Base-by-base conservation (phyloP, 2,797 vertebrate species). In the Neosalanx taihuensis region DNA sequence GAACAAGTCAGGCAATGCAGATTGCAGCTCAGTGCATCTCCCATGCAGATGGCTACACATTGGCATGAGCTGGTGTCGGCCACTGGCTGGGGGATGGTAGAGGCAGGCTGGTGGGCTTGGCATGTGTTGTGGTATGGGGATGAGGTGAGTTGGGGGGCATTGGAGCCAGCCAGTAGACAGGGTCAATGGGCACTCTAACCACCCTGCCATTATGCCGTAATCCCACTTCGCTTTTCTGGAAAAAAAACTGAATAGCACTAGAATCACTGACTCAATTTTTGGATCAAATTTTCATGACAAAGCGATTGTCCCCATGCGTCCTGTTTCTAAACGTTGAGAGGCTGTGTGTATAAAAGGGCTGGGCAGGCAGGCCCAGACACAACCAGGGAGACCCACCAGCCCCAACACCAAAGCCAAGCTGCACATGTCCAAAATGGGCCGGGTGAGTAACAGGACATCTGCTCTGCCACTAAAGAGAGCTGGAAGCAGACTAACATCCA, bases 211-310 rank as follows among this genome's bases (percentile, higher is more conserved):
- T 95, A 94, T 96, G 90, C 93, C 83, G 79, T 97, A 96, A 97
- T 97, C 96, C 95, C 92, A 82, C 80, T 83, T 93, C 88, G 88
- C 91, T 94, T 95, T 95, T 96, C 94, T 96, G 92, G 94, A 97
- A 96, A 93, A 90, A 81, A 93, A 90, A 81, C 78, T 93, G 93
- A 95, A 94, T 95, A 94, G 94, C 85, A 82, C 92, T 91, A 89
- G 93, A 98, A 96, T 93, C 92, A 95, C 96, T 97, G 96, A 98
- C 94, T 97, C 94, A 94, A 95, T 94, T 95, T 96, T 96, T 97
- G 95, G 94, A 96, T 95, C 89, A 93, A 78, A 91, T 95, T 95
- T 94, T 97, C 95, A 97, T 96, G 95, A 97, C 94, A 92, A 96
- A 96, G 95, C 94, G 84, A 90, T 94, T 95, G 93, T 94, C 90